Conservation (phyloP, 1,140 invertebrate species). For the Aphis gossypii region DNA sequence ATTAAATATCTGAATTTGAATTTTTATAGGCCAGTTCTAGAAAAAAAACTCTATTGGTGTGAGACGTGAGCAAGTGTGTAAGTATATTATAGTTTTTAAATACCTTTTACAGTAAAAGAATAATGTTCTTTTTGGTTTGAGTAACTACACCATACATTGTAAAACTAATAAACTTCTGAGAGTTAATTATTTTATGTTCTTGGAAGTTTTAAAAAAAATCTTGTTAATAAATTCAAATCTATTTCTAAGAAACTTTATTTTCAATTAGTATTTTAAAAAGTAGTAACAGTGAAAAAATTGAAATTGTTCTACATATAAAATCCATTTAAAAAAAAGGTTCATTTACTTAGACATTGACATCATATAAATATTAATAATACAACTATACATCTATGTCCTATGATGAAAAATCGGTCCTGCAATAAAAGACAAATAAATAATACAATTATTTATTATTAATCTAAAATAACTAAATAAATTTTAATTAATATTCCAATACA, state of each 20-base stretch:
- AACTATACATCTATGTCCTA: neutral
- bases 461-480: neutral
- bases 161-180: neutral
- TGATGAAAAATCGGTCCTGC: too few species aligned
- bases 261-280: neutral
- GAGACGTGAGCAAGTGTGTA: too few species aligned
- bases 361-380: neutral
- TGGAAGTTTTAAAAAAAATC: too few species aligned
- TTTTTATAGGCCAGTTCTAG: too few species aligned
- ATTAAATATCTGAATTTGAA: too few species aligned
- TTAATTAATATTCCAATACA: neutral
- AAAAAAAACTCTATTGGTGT: too few species aligned
- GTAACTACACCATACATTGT: neutral
- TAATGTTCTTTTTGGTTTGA: neutral
- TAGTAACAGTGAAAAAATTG: neutral
- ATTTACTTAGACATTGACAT: neutral
- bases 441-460: too few species aligned
- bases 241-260: neutral
- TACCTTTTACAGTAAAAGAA: neutral
- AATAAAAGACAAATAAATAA: too few species aligned
- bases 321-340: neutral
- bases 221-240: neutral
- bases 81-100: too few species aligned
- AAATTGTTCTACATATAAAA: too few species aligned
- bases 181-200: too few species aligned